Evolutionary conservation across 1,140 invertebrate genomes (phyloP), one percentile per base, ranked within the genome.

Genomic region (Leptonema lineaticorne): DNA sequence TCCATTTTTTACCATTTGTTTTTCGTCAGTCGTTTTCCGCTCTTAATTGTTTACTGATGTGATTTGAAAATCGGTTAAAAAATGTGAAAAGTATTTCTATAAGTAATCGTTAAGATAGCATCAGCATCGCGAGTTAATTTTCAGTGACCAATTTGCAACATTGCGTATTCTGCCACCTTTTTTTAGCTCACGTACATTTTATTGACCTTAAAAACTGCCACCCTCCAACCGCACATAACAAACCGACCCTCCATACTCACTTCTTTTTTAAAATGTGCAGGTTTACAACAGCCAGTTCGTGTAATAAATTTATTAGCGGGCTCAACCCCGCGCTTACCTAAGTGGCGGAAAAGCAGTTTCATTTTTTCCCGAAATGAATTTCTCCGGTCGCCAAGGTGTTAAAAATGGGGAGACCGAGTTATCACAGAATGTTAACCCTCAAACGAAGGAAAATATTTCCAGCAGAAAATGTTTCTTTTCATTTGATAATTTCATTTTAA

Each of bases 301-400:
- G 57, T 66, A 53, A 66, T 66, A 66, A 66, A 66, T 66, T 66
- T 66, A 66, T 66, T 66, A 66, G 63, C 28, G 27, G 6, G 48
- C 50, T 16, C 14, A 9, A 9, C 37, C 37, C 9, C 2, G 11
- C 37, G 37, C 37, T 11, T 41, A 14, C 16, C 24, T 11, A 53
- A 33, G 26, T n/a, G 63, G 63, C 18, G 50, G 28, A 62, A 41
- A 62, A 62, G 63, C 29, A 53, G 63, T 56, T 66, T 57, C 45
- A 66, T 66, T 66, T 66, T 66, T 66, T 64, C 30, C 5, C 63
- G 63, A 66, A 66, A 66, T 66, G 50, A 66, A 66, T 66, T 66
- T 66, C 29, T 8, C 22, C 45, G 27, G 9, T 18, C 16, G n/a
- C 14, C 26, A 58, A 16, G 56, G 56, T 16, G 33, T 11, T 16